Base-by-base conservation (phyloP, 2,888 invertebrate genomes). In the Metellina segmentata region DNA sequence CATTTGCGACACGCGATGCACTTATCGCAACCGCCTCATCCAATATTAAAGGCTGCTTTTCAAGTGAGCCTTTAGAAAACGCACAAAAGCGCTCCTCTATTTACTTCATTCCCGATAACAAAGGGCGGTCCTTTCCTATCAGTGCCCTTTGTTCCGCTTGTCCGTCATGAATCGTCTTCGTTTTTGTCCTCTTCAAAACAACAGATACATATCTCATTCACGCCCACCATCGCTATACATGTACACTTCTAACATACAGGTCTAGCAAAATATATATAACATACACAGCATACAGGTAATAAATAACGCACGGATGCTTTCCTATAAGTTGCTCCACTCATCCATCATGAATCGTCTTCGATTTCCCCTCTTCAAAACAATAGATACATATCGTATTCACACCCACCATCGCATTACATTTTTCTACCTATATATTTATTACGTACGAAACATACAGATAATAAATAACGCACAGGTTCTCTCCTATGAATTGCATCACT, bases 1-100 rank as follows among this genome's bases (percentile, higher is more conserved):
- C 91, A 91, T 91, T 91, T 91, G 79, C 20, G 91, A 91, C 91
- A 91, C 91, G 91, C 87, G 87, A 87, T 34, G 91, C 87, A 86
- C 91, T 91, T 86, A 87, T 77, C 7, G 48, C 91, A 82, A 91
- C 91, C 91, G 91, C 91, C 91, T 87, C 91, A 91, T 91, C 16
- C 79, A 91, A 87, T 91, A 91, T 91, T 91, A 77, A 91, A 87
- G 83, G 51, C 78, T 53, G 87, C 91, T 87, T 83, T 91, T 91
- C 78, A 90, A 90, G 78, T 77, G 79, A 9, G 20, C 72, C 89
- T 78, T 72, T 79, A 71, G 78, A 90, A 79, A 78, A 72, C 53
- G 78, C 81, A 74, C 72, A 71, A 90, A 85, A 90, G 90, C 78
- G 79, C 20, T 72, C 90, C 19, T 90, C 72, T 85, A 79, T 90